Evolutionary conservation across 2,888 invertebrate genomes (phyloP), one percentile per base, ranked within the genome.

Genomic region (Cantharis nigra): DNA sequence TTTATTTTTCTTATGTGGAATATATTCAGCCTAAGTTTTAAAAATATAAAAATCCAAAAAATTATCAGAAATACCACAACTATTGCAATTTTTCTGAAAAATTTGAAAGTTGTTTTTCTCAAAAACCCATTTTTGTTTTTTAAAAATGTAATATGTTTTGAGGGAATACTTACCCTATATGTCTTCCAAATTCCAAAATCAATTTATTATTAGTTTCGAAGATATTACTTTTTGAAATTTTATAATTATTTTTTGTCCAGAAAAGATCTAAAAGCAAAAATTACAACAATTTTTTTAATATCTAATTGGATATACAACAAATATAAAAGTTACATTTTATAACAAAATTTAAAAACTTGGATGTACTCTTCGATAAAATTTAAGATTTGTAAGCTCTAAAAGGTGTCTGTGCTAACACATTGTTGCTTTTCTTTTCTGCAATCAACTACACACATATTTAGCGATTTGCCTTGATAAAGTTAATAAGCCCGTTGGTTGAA

Each of bases 401-500:
- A 49, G 49, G 49, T 49, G 49, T 49, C 49, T 49, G 49, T 49
- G 49, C 49, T 49, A 49, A 49, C 72, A 62, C 23, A 64, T 23
- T 64, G 16, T 72, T 72, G 64, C 20, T 72, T 72, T 20, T 49
- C 49, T 18, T 23, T 72, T 64, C 28, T 63, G 63, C 62, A 72
- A 18, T 63, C 63, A 63, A 63, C 18, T 75, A 72, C 23, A 67
- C 18, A 28, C 18, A 70, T 67, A 65, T 69, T 80, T 78, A 82
- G 77, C 84, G 84, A 87, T 93, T 92, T 18, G 91, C 89, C 87
- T 96, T 96, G 87, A 98, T 94, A 90, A 98, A 99, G 88, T 97
- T 97, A 86, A 99, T 98, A 71, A 99, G 93, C 30, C 97, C 98
- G 89, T 99, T 99, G 69, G 99, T 99, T 26, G 99, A 99, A 26